phyloP scores from a whole-genome alignment of 30 jellyfish, hydroid and myxozoan genomes.

The Rhopilema esculentum region DNA sequence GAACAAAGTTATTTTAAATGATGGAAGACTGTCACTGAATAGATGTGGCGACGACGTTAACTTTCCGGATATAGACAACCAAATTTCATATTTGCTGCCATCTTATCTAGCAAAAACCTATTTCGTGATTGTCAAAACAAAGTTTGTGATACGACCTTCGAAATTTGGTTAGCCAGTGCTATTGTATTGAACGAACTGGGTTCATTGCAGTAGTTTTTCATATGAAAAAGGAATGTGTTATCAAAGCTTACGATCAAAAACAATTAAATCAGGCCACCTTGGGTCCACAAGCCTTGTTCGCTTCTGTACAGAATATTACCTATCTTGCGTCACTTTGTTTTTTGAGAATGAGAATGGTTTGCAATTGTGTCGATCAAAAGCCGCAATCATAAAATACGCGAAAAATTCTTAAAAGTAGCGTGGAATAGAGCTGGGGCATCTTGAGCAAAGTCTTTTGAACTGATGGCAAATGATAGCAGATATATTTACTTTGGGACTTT shows the following conservation, averaged over 20 bases:
- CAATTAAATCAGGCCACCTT: constrained; percentile 10
- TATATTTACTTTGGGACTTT: no score
- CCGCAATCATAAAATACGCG: not conserved
- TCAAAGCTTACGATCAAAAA: not conserved
- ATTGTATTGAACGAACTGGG: constrained; percentile 1
- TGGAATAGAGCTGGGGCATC: not conserved
- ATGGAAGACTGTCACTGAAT: not conserved
- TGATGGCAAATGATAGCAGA: not conserved
- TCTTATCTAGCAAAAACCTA: not conserved
- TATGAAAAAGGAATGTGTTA: constrained; percentile 19
- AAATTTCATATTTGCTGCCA: not conserved
- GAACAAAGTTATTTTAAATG: not conserved
- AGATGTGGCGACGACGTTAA: not conserved
- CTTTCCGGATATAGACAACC: not conserved
- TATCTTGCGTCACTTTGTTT: not conserved
- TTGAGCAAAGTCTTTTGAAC: not conserved
- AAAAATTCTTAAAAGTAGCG: not conserved
- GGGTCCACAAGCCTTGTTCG: constrained; percentile 16
- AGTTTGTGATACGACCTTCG: constrained; percentile 3
- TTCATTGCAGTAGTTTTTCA: constrained; percentile 9
- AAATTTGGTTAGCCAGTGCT: constrained; percentile 13
- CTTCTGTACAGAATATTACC: not conserved
- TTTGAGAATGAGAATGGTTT: not conserved
- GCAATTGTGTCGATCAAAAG: not conserved
- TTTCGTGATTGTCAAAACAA: constrained; percentile 23